These are phyloP conservation scores for Mylabris phalerata DNA, from an alignment of 1,140 invertebrate species.

Conservation along the genomic window DNA sequence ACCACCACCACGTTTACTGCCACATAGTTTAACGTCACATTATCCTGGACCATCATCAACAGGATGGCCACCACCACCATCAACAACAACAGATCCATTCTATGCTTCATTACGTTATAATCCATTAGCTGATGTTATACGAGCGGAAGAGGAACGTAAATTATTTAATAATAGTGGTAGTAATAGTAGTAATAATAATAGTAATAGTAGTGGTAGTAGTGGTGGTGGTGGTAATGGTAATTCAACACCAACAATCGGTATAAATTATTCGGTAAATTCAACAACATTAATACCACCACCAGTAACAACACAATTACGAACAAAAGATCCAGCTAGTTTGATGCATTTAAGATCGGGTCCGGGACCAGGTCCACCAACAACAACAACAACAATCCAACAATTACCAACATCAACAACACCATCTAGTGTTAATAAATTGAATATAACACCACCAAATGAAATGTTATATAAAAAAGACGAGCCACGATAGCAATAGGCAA, in stretches of 20 bases:
- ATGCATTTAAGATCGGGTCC: slow-evolving; percentile 42
- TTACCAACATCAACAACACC: slow-evolving; percentile 29
- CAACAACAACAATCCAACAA: slow-evolving; percentile 19
- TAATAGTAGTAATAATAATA: slow-evolving; percentile 13
- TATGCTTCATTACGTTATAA: slow-evolving; percentile 56
- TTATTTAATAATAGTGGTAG: slow-evolving; percentile 60
- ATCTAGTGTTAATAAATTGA: slow-evolving; percentile 35
- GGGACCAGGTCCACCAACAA: slow-evolving; percentile 26
- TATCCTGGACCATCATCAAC: slow-evolving; percentile 50
- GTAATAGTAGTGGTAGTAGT: no score
- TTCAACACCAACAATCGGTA: no score
- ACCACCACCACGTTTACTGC: slow-evolving; percentile 44
- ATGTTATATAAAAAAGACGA: slow-evolving; percentile 41
- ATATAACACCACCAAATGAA: slow-evolving; percentile 35
- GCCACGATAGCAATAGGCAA: slow-evolving; percentile 36
- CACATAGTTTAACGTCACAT: slow-evolving; percentile 45
- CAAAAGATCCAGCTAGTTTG: slow-evolving; percentile 54
- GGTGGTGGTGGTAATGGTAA: no score
- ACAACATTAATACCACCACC: background rate
- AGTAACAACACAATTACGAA: slow-evolving; percentile 45
- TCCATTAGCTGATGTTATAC: slow-evolving; percentile 64
- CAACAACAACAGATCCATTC: slow-evolving; percentile 46
- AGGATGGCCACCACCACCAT: slow-evolving; percentile 54
- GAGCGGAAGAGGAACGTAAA: slow-evolving; percentile 63
- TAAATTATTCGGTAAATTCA: no score